A percentile compares a stretch with the other conserved stretches of the same genome.
Evolutionary conservation across 2,797 vertebrate genomes (phyloP).

Genomic region (Gadopsis marmoratus): DNA sequence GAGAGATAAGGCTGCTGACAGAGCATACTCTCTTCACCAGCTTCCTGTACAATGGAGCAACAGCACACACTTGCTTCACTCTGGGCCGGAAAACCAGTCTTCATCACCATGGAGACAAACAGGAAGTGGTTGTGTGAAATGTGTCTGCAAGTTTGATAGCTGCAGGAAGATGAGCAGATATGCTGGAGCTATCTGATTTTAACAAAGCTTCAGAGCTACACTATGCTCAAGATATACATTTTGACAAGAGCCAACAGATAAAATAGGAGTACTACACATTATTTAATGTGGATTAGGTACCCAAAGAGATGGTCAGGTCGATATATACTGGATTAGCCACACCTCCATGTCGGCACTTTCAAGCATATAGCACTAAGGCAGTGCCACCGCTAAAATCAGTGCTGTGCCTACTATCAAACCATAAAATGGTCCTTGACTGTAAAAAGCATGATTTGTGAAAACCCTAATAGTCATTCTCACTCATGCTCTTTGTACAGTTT

Average conservation of each 20-base stretch:
- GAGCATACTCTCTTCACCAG: constrained; percentile 67
- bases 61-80: constrained; percentile 67
- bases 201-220: constrained; percentile 29
- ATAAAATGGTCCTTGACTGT: not conserved
- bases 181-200: constrained; percentile 41
- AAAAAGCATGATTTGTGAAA: constrained; percentile 6
- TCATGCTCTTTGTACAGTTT: not conserved
- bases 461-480: not conserved
- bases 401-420: not conserved
- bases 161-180: constrained; percentile 66
- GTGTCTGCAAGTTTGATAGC: constrained; percentile 71
- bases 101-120: constrained; percentile 84
- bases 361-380: not conserved
- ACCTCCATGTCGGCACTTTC: not conserved
- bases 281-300: not conserved
- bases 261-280: not conserved
- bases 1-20: constrained; percentile 74
- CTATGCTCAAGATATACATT: constrained; percentile 2
- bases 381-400: not conserved
- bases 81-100: constrained; percentile 76
- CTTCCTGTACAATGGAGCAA: constrained; percentile 80
- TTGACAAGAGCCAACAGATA: constrained; percentile 5
- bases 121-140: constrained; percentile 86
- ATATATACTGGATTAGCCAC: not conserved
- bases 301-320: not conserved